Evolutionary conservation across 2,113 vertebrate species (phyloP), one percentile per base, ranked within the genome.

Genomic region (Albula goreensis): DNA sequence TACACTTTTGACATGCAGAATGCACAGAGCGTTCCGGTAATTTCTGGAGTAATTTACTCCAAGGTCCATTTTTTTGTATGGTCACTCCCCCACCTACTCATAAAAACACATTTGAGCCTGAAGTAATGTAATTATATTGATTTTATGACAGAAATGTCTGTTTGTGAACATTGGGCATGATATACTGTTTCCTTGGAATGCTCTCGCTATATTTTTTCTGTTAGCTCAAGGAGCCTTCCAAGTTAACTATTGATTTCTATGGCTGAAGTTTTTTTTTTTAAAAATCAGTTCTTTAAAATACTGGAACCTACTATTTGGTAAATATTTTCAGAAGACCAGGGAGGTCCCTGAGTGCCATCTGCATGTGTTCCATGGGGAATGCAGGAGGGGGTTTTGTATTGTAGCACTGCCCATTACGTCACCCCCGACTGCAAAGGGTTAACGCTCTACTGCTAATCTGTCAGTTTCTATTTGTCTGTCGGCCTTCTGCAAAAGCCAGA

Each of bases 161-260:
- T 31, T 22, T 7, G n/a, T 10, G 70, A n/a, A 74, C 70, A 74
- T n/a, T 13, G 6, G n/a, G 17, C 2, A 22, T 74, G 70, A 74
- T 31, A 74, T 74, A 74, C 50, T 15, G 74, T 53, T 63, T 12
- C 41, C 19, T 60, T 66, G 50, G 48, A 53, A 63, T 51, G 41
- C 48, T 79, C 41, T 10, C 19, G 15, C 12, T 48, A 51, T n/a
- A 63, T 48, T 85, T 57, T 80, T 31, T 74, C 70, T 31, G 70
- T 74, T 74, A 11, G 70, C 53, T 56, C 53, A 56, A 56, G 53
- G 53, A 56, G 53, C 22, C 15, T 50, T 22, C 60, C n/a, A 31
- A 50, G 50, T 41, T 51, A 77, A 77, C 50, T 82, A 63, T 31
- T 82, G n/a, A 81, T 56, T 86, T 82, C 6, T 77, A n/a, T 52